These are phyloP conservation scores for Delphinus delphis DNA, from an alignment of 2,113 vertebrate genomes.

Conservation along the genomic window DNA sequence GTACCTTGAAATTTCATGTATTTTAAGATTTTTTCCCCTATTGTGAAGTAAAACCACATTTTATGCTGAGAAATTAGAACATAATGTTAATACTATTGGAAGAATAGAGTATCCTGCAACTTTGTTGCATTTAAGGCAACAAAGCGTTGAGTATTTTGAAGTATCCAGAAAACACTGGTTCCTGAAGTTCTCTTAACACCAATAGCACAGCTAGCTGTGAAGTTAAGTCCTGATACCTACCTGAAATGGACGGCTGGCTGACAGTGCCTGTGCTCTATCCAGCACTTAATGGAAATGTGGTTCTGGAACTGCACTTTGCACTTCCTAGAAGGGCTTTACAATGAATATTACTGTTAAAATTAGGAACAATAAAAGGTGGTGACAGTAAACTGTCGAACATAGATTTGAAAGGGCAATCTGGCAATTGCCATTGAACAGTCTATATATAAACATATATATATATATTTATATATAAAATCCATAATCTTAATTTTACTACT, in stretches of 20 bases:
- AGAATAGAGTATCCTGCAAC: neutral
- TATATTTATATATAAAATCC: neutral
- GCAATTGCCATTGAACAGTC: neutral
- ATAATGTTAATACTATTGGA: neutral
- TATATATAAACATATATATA: too few relatives aligned
- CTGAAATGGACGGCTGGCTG: neutral
- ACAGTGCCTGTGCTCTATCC: accelerated
- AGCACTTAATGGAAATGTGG: neutral
- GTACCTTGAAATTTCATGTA: neutral
- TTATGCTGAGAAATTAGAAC: neutral
- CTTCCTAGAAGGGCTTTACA: neutral
- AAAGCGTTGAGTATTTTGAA: neutral
- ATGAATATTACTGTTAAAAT: neutral
- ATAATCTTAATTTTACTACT: neutral
- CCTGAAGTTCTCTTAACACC: neutral
- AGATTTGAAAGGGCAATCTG: neutral
- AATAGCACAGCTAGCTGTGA: neutral
- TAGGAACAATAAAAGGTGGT: neutral
- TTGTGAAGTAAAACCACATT: neutral
- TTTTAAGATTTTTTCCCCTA: neutral
- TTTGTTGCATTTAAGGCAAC: neutral
- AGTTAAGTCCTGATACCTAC: neutral
- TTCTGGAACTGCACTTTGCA: accelerated
- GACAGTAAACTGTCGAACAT: neutral
- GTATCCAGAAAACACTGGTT: neutral